Base-by-base conservation (phyloP, 2,888 invertebrate genomes). In the Parnassius apollo region DNA sequence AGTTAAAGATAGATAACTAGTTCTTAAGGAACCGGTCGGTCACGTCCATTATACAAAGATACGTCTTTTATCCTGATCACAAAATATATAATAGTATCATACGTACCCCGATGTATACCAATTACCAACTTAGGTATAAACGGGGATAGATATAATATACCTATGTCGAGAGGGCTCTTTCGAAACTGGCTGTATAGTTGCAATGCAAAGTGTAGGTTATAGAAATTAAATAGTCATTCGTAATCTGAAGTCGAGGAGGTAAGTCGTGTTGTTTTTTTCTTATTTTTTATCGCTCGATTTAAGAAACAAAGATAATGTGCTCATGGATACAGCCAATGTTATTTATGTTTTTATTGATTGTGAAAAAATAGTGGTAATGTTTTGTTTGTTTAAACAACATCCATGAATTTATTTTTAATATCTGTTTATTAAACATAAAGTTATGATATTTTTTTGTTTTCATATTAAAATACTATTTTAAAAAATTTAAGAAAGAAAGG, bases 191-290 rank as follows among this genome's bases (percentile, higher is more conserved):
- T 56, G 22, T 9, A 9, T 46, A 51, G 52, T 63, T 59, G 59
- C 13, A 45, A 4, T 59, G 25, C 63, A 56, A 13, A 46, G 35
- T 22, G 25, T 4, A 35, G 51, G 12, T 58, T 61, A 53, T 65
- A 56, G 65, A 64, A 71, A 73, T 70, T 73, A 69, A 7, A 66
- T 35, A 42, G 45, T 12, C 56, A 59, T 59, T 80, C 77, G 71
- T 68, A 67, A 67, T 58, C 62, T 55, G 74, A 68, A 66, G 60
- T 64, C 69, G 67, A 22, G 51, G 67, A 74, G 81, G 81, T 82
- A 61, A 82, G 81, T 78, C 73, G 79, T 75, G 68, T 18, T 18
- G 11, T 51, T 71, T 69, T 71, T 58, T 50, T 59, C 48, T 59
- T 57, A 42, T 54, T 59, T 60, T 42, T 52, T 59, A 65, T 65